Conservation (phyloP, 2,888 invertebrate species). For the Stomorhina lunata region DNA sequence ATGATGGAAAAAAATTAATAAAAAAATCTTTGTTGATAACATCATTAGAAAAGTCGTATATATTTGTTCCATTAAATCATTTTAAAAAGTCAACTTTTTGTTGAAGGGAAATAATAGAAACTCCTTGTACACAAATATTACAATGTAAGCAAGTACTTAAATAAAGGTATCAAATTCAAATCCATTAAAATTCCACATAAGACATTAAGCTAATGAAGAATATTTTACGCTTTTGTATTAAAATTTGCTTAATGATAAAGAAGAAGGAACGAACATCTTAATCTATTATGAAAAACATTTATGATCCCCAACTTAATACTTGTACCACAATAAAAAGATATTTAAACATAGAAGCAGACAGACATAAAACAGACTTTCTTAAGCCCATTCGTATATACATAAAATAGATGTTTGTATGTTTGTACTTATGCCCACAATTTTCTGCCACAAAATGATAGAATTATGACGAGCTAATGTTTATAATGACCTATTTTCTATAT, state of each 20-base stretch:
- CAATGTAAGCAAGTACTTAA: not conserved
- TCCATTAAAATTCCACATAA: constrained; percentile 44
- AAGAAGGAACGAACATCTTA: constrained; percentile 2
- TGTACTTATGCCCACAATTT: constrained; percentile 23
- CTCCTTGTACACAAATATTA: not conserved
- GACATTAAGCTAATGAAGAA: constrained; percentile 43
- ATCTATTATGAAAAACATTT: constrained; percentile 24
- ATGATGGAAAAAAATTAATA: not conserved
- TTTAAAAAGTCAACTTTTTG: not conserved
- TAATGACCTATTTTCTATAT: constrained; percentile 75
- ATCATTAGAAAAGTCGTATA: not conserved
- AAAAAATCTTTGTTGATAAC: not conserved
- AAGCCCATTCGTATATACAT: not conserved
- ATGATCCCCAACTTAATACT: not conserved
- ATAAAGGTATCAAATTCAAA: constrained; percentile 49
- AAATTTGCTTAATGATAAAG: not conserved
- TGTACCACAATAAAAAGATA: not conserved
- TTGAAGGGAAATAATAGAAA: not conserved
- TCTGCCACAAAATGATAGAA: constrained; percentile 70
- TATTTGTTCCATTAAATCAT: constrained; percentile 21
- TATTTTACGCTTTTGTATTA: constrained; percentile 18
- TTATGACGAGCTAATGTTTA: constrained; percentile 74
- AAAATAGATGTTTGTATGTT: not conserved
- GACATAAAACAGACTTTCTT: not conserved
- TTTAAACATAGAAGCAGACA: not conserved